Evolutionary conservation across 2,797 vertebrate genomes (phyloP).

Genomic region (Phalloptychus januarius): DNA sequence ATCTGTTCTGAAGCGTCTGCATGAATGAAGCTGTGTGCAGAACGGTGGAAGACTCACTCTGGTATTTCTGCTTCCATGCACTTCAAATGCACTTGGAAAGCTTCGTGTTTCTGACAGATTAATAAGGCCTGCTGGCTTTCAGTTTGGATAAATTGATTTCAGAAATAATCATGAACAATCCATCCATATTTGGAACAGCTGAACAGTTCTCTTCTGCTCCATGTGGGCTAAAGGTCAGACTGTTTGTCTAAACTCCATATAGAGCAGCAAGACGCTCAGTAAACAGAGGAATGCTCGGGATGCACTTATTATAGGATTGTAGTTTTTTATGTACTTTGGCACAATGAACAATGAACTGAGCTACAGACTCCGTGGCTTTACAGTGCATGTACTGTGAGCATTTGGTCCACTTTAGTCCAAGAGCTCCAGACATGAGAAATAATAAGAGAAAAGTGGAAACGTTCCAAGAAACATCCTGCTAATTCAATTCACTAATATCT

Average conservation of each 20-base stretch:
- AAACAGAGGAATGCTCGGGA: background rate
- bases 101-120: constrained; percentile 12
- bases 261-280: background rate
- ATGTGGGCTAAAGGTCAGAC: constrained; percentile 52
- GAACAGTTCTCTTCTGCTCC: constrained; percentile 9
- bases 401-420: background rate
- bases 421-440: background rate
- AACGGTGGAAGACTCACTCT: background rate
- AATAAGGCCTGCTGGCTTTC: background rate
- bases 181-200: background rate
- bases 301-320: background rate
- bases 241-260: constrained; percentile 14
- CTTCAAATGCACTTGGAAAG: constrained; percentile 9
- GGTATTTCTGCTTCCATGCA: background rate
- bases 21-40: background rate
- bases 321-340: background rate
- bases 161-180: background rate
- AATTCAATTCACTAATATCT: background rate
- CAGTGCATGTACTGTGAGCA: background rate
- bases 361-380: background rate
- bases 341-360: background rate
- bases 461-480: background rate
- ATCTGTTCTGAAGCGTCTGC: background rate
- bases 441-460: background rate
- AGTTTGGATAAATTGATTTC: background rate